phyloP scores from a whole-genome alignment of 2,888 invertebrate genomes.

The Dynastes grantii region DNA sequence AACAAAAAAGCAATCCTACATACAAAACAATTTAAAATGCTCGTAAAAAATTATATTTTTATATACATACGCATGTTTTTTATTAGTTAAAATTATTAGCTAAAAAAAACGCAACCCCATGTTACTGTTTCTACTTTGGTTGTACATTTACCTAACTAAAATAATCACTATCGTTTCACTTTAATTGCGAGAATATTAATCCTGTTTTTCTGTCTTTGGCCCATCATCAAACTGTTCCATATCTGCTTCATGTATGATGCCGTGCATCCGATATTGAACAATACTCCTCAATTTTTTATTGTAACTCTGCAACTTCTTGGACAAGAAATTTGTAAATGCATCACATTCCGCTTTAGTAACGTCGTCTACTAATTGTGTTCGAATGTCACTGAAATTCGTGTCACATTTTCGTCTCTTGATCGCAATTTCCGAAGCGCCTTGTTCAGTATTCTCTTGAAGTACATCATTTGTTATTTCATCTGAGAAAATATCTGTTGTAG shows the following conservation, averaged over 20 bases:
- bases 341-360: neutral
- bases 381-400: neutral
- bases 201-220: no score
- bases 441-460: neutral
- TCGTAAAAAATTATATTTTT: no score
- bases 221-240: neutral
- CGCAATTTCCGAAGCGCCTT: neutral
- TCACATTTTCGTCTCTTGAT: neutral
- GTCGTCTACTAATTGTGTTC: neutral
- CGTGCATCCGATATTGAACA: slow-evolving; percentile 10
- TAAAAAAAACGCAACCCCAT: no score
- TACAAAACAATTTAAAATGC: no score
- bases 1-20: no score
- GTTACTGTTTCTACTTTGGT: no score
- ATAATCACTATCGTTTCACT: no score
- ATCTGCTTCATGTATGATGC: slow-evolving; percentile 4
- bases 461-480: neutral
- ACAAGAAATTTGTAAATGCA: slow-evolving; percentile 14
- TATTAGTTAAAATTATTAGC: no score
- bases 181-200: no score
- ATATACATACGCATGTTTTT: no score
- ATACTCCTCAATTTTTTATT: neutral
- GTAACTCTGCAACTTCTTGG: slow-evolving; percentile 11
- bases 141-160: no score
- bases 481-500: neutral